phyloP scores from a whole-genome alignment of 2,113 vertebrate genomes.

The Pyxicephalus adspersus region DNA sequence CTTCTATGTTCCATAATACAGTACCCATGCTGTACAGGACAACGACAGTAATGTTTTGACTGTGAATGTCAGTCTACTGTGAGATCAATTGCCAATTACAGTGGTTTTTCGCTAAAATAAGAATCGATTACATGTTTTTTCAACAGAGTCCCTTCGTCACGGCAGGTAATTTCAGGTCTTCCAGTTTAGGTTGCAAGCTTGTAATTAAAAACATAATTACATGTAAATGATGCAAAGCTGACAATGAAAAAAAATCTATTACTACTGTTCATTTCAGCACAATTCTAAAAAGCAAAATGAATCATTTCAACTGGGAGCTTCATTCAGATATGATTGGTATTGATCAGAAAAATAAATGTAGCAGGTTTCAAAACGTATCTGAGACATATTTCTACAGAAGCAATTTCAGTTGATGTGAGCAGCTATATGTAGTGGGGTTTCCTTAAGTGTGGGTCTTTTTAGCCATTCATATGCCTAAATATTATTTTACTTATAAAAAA shows the following conservation, averaged over 20 bases:
- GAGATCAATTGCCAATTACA: constrained; percentile 50
- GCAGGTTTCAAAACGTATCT: constrained; percentile 44
- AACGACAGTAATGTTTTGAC: constrained; percentile 6
- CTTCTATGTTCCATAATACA: background rate
- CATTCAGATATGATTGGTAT: constrained; percentile 51
- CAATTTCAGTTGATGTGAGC: constrained; percentile 20
- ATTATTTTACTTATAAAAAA: too few relatives aligned
- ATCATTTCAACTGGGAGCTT: constrained; percentile 6
- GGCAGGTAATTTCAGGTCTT: constrained; percentile 51
- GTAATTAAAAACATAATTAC: constrained; percentile 57
- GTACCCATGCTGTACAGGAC: background rate
- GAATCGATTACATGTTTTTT: constrained; percentile 56
- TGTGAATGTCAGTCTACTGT: constrained; percentile 9
- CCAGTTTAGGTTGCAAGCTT: constrained; percentile 34
- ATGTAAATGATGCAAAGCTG: constrained; percentile 54
- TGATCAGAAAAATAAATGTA: constrained; percentile 47
- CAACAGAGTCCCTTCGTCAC: constrained; percentile 25
- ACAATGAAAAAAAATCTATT: constrained; percentile 43
- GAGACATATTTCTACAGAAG: constrained; percentile 14
- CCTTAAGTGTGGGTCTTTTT: constrained; percentile 4
- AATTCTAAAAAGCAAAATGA: background rate
- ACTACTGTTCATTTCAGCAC: constrained; percentile 24
- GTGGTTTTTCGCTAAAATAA: constrained; percentile 52
- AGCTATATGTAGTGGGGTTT: constrained; percentile 19
- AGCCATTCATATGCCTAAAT: background rate